Percentiles rank a stretch among this genome's conserved stretches.
These are phyloP conservation scores for Pollimyrus isidori DNA, from an alignment of 2,113 vertebrate species.

Conservation along the genomic window DNA sequence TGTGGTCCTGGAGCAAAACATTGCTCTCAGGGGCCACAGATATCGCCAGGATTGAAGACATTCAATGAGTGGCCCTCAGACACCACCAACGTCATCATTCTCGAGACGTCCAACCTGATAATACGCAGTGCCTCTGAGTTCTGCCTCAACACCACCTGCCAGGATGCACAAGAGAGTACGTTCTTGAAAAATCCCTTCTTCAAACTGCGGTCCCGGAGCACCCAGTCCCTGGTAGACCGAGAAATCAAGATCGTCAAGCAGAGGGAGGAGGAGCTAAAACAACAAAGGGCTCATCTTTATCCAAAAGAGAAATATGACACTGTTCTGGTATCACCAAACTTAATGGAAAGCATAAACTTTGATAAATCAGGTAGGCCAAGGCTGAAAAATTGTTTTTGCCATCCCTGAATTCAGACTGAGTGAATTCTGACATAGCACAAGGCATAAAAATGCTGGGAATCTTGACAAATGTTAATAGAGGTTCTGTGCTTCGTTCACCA, in stretches of 20 bases:
- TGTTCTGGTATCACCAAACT: constrained; percentile 51
- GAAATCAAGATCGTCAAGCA: constrained; percentile 55
- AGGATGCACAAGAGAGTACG: constrained; percentile 46
- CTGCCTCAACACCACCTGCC: constrained; percentile 40
- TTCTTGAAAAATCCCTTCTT: constrained; percentile 56
- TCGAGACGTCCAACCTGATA: constrained; percentile 57
- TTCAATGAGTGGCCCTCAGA: constrained; percentile 41
- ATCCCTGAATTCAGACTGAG: background rate
- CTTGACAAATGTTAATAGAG: background rate
- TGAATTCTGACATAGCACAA: background rate
- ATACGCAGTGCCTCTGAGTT: constrained; percentile 57
- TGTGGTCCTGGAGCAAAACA: constrained; percentile 11
- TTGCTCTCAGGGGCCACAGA: constrained; percentile 24
- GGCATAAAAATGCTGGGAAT: background rate
- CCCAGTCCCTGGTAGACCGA: constrained; percentile 54
- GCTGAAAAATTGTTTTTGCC: background rate
- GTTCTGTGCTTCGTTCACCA: background rate
- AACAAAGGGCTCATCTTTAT: constrained; percentile 47
- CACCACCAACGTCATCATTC: constrained; percentile 45
- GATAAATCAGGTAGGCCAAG: constrained; percentile 33
- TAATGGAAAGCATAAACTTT: constrained; percentile 38
- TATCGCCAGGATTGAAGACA: constrained; percentile 27
- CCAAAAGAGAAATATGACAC: constrained; percentile 47
- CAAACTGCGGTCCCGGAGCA: constrained; percentile 52
- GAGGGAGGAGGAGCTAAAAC: constrained; percentile 56